Conservation (phyloP, 2,113 vertebrate species). For the Peucedramus taeniatus region DNA sequence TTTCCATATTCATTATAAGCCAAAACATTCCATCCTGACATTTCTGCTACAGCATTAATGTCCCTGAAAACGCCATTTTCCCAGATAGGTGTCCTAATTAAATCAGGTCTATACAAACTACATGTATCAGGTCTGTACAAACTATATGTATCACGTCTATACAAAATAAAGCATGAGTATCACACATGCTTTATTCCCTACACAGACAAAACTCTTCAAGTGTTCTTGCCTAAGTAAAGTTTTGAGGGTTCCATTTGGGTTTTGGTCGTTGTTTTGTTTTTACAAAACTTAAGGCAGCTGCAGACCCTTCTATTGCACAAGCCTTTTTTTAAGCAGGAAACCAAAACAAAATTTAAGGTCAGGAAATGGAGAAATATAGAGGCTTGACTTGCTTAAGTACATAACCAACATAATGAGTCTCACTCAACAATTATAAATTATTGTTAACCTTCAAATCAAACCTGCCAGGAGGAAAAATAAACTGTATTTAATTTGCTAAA, state of each 20-base stretch:
- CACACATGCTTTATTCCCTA: neutral
- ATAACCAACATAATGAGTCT: neutral
- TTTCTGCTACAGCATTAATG: neutral
- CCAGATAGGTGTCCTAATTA: neutral
- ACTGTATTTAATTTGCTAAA: neutral
- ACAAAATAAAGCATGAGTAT: no score
- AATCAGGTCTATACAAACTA: neutral
- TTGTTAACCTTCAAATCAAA: neutral
- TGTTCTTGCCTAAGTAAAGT: neutral
- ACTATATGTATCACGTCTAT: no score
- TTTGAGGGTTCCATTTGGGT: neutral
- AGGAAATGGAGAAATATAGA: neutral
- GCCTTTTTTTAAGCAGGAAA: neutral
- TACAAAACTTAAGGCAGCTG: neutral
- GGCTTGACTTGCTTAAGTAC: neutral
- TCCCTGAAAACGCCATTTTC: neutral
- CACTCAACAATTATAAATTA: neutral
- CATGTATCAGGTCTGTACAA: no score
- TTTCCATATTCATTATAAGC: neutral
- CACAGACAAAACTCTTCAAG: neutral
- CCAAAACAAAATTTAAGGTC: neutral
- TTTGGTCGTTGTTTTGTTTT: accelerated
- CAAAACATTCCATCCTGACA: neutral
- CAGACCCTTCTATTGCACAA: neutral
- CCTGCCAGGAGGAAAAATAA: neutral